Evolutionary conservation across 1,140 invertebrate genomes (phyloP).

Genomic region (Sarcophaga bullata): DNA sequence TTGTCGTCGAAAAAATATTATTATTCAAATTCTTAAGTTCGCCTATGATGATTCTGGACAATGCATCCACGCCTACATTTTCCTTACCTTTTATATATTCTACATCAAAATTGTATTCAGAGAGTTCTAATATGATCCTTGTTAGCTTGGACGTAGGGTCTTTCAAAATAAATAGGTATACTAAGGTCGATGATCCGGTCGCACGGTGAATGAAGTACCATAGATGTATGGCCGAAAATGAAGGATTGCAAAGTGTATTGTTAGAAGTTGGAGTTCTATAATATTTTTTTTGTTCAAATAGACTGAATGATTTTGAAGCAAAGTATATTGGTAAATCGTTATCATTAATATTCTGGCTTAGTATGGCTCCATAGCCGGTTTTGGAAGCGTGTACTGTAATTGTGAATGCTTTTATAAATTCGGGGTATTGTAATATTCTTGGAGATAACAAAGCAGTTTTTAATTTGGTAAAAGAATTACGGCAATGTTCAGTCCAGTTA

Average conservation of each 20-base stretch:
- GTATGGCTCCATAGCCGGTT: neutral
- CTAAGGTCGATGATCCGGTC: constrained; percentile 10
- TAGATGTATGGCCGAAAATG: neutral
- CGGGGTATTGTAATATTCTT: no score
- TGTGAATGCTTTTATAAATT: no score
- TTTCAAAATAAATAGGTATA: neutral
- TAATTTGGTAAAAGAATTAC: no score
- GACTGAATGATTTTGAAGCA: neutral
- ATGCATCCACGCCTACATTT: neutral
- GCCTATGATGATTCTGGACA: neutral
- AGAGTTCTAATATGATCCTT: neutral
- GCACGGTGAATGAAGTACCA: neutral
- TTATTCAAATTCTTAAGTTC: neutral
- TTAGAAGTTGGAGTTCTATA: neutral
- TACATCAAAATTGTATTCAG: neutral
- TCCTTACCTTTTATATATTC: no score
- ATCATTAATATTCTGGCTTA: neutral
- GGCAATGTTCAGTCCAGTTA: no score
- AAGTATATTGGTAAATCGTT: neutral
- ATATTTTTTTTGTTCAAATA: neutral
- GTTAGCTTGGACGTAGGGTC: neutral
- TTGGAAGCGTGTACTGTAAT: no score
- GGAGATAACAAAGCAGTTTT: no score
- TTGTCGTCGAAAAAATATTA: neutral
- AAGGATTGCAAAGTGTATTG: neutral